Evolutionary conservation across 64 coral and sea anemone species (phyloP).

Genomic region (Acropora yongei): DNA sequence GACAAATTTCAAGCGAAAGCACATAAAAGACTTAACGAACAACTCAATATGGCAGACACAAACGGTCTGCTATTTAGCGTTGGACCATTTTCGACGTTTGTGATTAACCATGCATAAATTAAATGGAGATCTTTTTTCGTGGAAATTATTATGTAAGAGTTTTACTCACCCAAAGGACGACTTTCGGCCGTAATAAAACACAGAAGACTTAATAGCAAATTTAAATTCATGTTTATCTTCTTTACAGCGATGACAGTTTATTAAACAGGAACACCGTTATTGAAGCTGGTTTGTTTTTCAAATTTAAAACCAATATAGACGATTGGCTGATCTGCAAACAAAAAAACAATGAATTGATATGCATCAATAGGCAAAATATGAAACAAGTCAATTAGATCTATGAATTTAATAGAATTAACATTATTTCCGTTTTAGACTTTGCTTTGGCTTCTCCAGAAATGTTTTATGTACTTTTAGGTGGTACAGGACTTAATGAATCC

Average conservation of each 20-base stretch:
- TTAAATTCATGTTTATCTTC: neutral
- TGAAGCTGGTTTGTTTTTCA: neutral
- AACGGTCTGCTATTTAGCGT: no score
- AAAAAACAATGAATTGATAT: neutral
- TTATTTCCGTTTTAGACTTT: no score
- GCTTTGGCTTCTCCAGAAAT: no score
- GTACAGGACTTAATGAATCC: no score
- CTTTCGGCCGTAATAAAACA: neutral
- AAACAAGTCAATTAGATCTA: no score
- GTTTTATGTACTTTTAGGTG: no score
- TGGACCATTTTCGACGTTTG: neutral
- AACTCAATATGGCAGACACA: no score
- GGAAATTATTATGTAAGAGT: no score
- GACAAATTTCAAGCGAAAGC: no score
- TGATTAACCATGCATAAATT: neutral
- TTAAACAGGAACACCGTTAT: neutral
- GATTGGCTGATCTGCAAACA: neutral
- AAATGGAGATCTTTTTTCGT: neutral
- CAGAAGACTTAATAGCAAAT: neutral
- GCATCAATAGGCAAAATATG: no score
- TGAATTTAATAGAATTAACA: no score
- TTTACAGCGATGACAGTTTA: neutral
- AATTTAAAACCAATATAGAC: neutral
- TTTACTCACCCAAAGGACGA: conserved; percentile 31
- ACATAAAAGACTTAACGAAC: no score